These are phyloP conservation scores for Thalassarche chlororhynchos DNA, from an alignment of 2,113 vertebrate genomes.

Conservation along the genomic window DNA sequence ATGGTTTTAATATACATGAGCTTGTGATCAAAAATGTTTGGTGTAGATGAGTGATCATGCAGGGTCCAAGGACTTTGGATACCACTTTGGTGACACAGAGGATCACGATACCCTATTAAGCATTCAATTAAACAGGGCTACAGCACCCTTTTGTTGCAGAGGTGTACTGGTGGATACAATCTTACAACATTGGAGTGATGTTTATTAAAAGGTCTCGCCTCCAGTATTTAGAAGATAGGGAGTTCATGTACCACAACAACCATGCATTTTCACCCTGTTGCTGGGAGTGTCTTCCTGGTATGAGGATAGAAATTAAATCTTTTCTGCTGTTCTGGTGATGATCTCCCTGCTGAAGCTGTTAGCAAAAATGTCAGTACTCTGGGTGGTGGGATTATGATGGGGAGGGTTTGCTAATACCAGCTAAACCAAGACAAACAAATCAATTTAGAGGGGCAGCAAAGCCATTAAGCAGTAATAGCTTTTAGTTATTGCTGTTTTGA, in stretches of 20 bases:
- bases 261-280: background rate
- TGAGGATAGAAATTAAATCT: background rate
- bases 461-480: background rate
- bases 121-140: background rate
- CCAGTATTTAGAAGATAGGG: background rate
- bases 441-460: background rate
- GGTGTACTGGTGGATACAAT: background rate
- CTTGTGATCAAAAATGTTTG: background rate
- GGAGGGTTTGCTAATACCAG: background rate
- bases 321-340: background rate
- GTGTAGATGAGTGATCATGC: background rate
- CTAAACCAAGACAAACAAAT: background rate
- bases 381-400: background rate
- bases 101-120: background rate
- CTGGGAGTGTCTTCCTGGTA: background rate
- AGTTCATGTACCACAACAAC: background rate
- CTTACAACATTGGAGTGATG: background rate
- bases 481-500: background rate
- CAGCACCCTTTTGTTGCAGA: background rate
- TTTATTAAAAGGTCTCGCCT: background rate
- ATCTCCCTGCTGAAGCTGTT: background rate
- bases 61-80: background rate
- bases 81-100: background rate
- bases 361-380: background rate
- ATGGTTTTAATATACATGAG: background rate